These are phyloP conservation scores for Rhynchonycteris naso DNA, from an alignment of 2,797 vertebrate species.

Conservation along the genomic window DNA sequence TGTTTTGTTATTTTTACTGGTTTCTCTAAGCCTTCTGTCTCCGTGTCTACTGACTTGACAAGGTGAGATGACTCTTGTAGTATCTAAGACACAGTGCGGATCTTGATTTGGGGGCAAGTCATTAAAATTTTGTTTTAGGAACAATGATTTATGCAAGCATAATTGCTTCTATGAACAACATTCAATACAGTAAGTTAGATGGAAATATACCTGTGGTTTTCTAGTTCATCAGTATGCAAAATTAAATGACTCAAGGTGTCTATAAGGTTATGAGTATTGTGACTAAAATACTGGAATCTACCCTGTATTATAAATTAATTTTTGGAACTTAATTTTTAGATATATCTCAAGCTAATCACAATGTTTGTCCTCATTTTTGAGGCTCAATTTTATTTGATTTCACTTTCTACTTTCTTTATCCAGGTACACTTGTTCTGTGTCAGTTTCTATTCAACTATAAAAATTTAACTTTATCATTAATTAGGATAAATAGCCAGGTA, in stretches of 20 bases:
- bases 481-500: slow-evolving; percentile 4
- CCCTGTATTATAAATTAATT: background rate
- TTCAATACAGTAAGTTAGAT: background rate
- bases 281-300: background rate
- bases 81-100: background rate
- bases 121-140: slow-evolving; percentile 31
- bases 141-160: background rate
- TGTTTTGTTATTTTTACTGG: slow-evolving; percentile 8
- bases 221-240: background rate
- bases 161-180: background rate
- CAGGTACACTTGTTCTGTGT: slow-evolving; percentile 22
- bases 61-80: background rate
- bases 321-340: background rate
- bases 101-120: background rate
- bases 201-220: background rate
- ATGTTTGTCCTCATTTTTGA: slow-evolving; percentile 27
- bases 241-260: background rate
- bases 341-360: slow-evolving; percentile 42
- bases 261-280: background rate
- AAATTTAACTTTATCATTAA: slow-evolving; percentile 60
- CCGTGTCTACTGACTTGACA: background rate
- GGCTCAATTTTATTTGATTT: slow-evolving; percentile 47
- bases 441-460: slow-evolving; percentile 63
- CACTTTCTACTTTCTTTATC: slow-evolving; percentile 35
- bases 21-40: background rate